A percentile compares a stretch with the other conserved stretches of the same genome.
Conservation (phyloP, 2,888 invertebrate genomes). For the Mimumesa dahlbomi region DNA sequence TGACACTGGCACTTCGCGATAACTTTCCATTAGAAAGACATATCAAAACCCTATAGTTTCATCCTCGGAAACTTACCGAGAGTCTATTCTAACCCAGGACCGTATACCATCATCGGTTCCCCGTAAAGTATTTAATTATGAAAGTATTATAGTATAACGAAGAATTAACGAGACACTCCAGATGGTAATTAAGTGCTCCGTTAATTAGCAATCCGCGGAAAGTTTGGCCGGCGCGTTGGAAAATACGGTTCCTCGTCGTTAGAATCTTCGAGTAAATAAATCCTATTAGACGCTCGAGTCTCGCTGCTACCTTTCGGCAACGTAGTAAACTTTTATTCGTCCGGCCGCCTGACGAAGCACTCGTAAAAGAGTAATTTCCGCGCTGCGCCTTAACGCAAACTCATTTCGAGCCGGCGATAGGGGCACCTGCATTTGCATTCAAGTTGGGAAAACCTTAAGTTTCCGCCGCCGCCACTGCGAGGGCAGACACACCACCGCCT, state of each 20-base stretch:
- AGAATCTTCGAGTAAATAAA: constrained; percentile 1
- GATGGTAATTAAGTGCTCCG: background rate
- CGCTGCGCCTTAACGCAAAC: constrained; percentile 10
- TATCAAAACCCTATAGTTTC: too few relatives aligned
- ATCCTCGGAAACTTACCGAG: too few relatives aligned
- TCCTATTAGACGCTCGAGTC: background rate
- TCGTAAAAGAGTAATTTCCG: constrained; percentile 45
- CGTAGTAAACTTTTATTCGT: constrained; percentile 43
- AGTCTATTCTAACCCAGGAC: too few relatives aligned
- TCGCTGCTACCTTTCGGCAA: background rate
- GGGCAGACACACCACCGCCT: background rate
- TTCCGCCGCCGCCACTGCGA: too few relatives aligned
- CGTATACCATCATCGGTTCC: too few relatives aligned
- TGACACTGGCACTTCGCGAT: too few relatives aligned
- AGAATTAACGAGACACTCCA: constrained; percentile 5
- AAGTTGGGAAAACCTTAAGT: constrained; percentile 5
- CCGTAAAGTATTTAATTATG: too few relatives aligned
- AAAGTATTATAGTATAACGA: background rate
- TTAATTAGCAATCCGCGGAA: constrained; percentile 3
- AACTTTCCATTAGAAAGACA: too few relatives aligned
- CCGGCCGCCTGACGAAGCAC: constrained; percentile 20
- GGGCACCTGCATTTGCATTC: constrained; percentile 27
- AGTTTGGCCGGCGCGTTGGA: background rate
- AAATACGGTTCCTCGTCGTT: background rate
- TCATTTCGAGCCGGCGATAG: constrained; percentile 3